These are phyloP conservation scores for Trilocha varians DNA, from an alignment of 2,888 invertebrate species.

Conservation along the genomic window DNA sequence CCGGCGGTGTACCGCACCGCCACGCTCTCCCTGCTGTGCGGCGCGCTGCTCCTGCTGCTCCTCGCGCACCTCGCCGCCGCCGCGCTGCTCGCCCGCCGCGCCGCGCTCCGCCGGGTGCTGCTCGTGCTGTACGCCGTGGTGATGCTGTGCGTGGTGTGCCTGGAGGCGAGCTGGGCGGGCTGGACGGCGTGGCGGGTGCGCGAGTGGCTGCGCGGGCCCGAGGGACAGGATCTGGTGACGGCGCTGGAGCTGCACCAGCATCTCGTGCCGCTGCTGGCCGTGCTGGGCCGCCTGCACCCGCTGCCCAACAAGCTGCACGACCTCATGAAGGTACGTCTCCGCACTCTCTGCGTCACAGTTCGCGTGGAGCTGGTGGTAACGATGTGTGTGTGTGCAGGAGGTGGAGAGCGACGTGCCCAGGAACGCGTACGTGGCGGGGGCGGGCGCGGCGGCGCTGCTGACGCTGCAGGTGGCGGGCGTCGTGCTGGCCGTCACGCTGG, in stretches of 20 bases:
- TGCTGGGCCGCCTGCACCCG: conserved; percentile 29
- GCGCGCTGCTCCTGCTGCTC: conserved; percentile 25
- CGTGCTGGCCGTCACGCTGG: conserved; percentile 25
- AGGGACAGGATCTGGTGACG: conserved; percentile 24
- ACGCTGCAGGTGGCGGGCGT: conserved; percentile 28
- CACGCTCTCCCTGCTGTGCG: conserved; percentile 19
- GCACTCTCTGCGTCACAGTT: neutral
- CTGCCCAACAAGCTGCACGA: conserved; percentile 25
- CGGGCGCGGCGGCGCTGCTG: conserved; percentile 19
- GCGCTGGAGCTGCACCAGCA: conserved; percentile 27
- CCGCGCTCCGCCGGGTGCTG: conserved; percentile 11
- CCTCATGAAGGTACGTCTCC: conserved; percentile 24
- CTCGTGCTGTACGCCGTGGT: conserved; percentile 28
- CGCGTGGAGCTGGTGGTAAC: neutral
- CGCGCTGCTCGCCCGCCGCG: conserved; percentile 16
- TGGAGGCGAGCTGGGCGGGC: conserved; percentile 20
- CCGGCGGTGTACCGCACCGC: conserved; percentile 31
- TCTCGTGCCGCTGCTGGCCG: conserved; percentile 26
- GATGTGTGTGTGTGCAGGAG: conserved; percentile 24
- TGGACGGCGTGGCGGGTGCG: conserved; percentile 27
- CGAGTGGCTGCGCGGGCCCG: conserved; percentile 21
- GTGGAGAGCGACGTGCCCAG: conserved; percentile 34
- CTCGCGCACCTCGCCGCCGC: conserved; percentile 31
- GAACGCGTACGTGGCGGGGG: conserved; percentile 32
- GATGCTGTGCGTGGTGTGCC: conserved; percentile 18